phyloP scores from a whole-genome alignment of 2,888 invertebrate genomes.

The Cartodere bifasciata region DNA sequence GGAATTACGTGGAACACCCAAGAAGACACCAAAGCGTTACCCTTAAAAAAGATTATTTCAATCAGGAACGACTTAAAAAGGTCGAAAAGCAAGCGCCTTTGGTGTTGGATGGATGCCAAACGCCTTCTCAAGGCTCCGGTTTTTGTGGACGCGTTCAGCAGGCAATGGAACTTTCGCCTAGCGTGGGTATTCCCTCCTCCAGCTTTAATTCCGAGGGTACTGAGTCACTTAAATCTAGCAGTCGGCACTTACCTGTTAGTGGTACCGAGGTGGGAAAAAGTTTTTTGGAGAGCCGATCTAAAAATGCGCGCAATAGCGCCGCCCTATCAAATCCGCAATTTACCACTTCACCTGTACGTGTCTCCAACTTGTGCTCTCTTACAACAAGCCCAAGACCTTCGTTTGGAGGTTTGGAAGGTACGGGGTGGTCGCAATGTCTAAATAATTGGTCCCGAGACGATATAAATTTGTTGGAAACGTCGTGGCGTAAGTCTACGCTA shows the following conservation, averaged over 20 bases:
- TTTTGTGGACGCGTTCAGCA: constrained; percentile 1
- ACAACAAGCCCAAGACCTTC: constrained; percentile 6
- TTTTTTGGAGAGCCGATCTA: constrained; percentile 24
- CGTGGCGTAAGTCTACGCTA: neutral
- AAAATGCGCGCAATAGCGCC: constrained; percentile 20
- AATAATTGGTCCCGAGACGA: neutral
- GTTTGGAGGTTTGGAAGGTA: constrained; percentile 6
- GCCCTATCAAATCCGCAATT: constrained; percentile 10
- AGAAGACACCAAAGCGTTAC: neutral
- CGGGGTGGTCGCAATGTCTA: neutral
- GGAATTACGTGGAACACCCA: constrained; percentile 1
- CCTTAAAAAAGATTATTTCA: neutral
- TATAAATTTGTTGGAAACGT: neutral
- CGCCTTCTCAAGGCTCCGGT: no score
- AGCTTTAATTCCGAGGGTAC: constrained; percentile 18
- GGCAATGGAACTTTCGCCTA: neutral
- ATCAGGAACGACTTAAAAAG: neutral
- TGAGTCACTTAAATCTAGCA: constrained; percentile 18
- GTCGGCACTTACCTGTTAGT: constrained; percentile 19
- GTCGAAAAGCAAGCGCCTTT: no score
- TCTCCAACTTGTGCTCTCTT: constrained; percentile 7
- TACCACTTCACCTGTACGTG: constrained; percentile 10
- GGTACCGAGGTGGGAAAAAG: constrained; percentile 17
- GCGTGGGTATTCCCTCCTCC: constrained; percentile 24
- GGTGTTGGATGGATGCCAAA: no score